These are phyloP conservation scores for Microctenopoma lineatum DNA, from an alignment of 2,797 vertebrate species.

Conservation along the genomic window DNA sequence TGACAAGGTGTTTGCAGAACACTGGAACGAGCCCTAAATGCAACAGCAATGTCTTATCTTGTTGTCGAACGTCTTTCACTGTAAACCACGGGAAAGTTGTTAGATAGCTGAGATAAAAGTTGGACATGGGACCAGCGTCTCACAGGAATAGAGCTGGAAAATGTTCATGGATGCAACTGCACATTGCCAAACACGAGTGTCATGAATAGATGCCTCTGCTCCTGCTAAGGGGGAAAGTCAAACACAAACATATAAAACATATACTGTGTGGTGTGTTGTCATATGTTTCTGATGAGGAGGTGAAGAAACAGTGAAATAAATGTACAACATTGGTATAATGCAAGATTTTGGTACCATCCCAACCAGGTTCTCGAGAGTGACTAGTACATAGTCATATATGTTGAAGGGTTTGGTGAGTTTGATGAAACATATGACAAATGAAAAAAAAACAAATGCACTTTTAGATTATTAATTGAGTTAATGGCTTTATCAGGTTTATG, in stretches of 20 bases:
- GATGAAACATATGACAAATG: too few species aligned
- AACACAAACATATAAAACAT: too few species aligned
- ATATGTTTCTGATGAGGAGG: background rate
- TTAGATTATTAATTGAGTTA: too few species aligned
- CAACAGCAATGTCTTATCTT: constrained; percentile 66
- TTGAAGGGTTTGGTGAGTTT: too few species aligned
- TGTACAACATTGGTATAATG: too few species aligned
- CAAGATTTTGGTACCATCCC: too few species aligned
- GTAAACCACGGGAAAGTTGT: constrained; percentile 22
- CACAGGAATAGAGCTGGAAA: constrained; percentile 5
- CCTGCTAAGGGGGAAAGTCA: too few species aligned
- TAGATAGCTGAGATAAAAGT: constrained; percentile 31
- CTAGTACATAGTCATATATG: too few species aligned
- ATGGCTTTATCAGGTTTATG: background rate
- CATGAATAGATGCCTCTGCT: background rate
- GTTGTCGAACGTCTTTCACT: constrained; percentile 52
- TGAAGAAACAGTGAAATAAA: background rate
- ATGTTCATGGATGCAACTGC: background rate
- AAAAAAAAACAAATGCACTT: too few species aligned
- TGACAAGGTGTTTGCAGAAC: constrained; percentile 70
- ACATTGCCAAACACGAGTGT: background rate
- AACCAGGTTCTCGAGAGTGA: too few species aligned
- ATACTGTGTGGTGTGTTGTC: background rate
- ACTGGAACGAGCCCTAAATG: constrained; percentile 40
- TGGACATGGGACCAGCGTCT: constrained; percentile 11